Percentiles rank a stretch among this genome's conserved stretches.
These are phyloP conservation scores for Thymallus thymallus DNA, from an alignment of 2,113 vertebrate species.

Conservation along the genomic window DNA sequence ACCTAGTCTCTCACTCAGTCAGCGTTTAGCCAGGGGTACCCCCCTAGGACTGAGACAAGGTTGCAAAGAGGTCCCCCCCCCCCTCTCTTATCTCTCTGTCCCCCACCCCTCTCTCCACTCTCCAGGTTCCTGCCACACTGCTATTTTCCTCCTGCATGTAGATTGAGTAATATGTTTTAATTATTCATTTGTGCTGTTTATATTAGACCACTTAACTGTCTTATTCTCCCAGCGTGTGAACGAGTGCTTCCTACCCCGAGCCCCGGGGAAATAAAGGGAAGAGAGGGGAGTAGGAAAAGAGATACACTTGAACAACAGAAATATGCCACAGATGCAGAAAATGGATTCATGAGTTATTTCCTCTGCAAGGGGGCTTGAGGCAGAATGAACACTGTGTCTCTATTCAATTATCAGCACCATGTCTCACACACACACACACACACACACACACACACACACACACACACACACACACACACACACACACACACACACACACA, in stretches of 20 bases:
- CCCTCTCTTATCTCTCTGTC: not conserved
- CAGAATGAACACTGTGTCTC: constrained; percentile 62
- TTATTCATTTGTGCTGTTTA: constrained; percentile 65
- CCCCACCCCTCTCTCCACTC: constrained; percentile 14
- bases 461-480: constrained; percentile 23
- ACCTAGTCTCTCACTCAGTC: not conserved
- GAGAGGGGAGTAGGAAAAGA: constrained; percentile 25
- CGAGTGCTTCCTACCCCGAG: constrained; percentile 28
- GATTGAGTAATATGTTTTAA: constrained; percentile 63
- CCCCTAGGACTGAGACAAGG: too few species aligned
- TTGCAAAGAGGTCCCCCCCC: not conserved
- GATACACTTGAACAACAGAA: constrained; percentile 54
- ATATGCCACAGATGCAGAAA: constrained; percentile 44
- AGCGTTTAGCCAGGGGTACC: not conserved
- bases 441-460: constrained; percentile 18
- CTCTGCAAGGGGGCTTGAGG: constrained; percentile 44
- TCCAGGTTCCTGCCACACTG: constrained; percentile 17
- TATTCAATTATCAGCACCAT: constrained; percentile 69
- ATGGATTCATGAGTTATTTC: constrained; percentile 66
- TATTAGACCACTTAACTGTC: constrained; percentile 57
- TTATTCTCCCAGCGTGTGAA: constrained; percentile 53
- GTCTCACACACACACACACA: constrained; percentile 22
- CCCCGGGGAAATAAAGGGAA: not conserved
- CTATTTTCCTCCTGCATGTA: constrained; percentile 23
- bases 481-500: constrained; percentile 22